phyloP scores from a whole-genome alignment of 2,797 vertebrate genomes.

The Fistularia commersonii region DNA sequence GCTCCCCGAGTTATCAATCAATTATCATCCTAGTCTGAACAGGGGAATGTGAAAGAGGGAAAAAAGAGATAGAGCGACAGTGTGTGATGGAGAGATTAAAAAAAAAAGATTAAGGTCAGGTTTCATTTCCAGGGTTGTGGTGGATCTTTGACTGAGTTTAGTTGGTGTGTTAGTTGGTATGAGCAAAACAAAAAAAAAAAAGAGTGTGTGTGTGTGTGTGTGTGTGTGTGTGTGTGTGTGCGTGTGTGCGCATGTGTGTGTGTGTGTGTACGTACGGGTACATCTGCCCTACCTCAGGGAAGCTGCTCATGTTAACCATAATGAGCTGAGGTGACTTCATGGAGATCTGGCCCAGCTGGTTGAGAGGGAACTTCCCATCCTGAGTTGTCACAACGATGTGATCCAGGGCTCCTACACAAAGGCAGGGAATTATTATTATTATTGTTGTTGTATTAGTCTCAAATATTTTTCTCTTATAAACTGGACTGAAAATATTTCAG shows the following conservation, averaged over 20 bases:
- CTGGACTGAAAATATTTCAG: no score
- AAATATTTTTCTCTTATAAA: no score
- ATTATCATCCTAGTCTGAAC: conserved; percentile 64
- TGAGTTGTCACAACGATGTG: conserved; percentile 85
- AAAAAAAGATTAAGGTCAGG: conserved; percentile 41
- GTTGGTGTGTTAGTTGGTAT: conserved; percentile 21
- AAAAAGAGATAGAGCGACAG: no score
- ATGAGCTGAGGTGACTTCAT: conserved; percentile 91
- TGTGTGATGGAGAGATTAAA: no score
- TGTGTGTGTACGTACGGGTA: no score
- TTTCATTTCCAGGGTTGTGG: conserved; percentile 62
- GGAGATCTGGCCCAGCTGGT: conserved; percentile 94
- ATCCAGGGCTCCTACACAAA: conserved; percentile 86
- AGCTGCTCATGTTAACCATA: conserved; percentile 90
- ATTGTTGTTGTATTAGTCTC: no score
- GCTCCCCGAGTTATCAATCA: conserved; percentile 74
- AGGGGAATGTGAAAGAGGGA: no score
- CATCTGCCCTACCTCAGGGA: conserved; percentile 96
- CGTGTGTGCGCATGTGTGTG: conserved; percentile 11
- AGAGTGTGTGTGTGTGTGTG: conserved; percentile 16
- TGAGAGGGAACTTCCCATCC: conserved; percentile 91
- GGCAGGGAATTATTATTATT: conserved; percentile 12
- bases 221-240: conserved; percentile 10
- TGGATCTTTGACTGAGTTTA: conserved; percentile 51
- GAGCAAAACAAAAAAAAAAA: conserved; percentile 47